Conservation (phyloP, 2,888 invertebrate species). For the Salpingus planirostris region DNA sequence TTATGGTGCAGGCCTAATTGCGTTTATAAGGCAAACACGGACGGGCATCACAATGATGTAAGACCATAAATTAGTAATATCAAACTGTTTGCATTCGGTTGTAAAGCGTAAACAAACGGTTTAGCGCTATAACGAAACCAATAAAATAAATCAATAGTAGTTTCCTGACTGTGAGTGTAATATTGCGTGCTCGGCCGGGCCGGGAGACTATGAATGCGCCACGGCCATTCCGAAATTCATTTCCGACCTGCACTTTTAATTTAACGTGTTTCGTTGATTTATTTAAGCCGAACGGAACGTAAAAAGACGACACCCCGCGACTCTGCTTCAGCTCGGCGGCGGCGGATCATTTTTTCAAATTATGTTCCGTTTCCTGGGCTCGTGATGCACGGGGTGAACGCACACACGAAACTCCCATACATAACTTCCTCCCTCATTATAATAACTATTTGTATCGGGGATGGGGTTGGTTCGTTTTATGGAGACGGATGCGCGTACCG, state of each 20-base stretch:
- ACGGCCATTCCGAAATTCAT: constrained; percentile 14
- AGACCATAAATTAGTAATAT: constrained; percentile 8
- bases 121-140: constrained; percentile 16
- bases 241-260: constrained; percentile 16
- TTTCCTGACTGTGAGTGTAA: constrained; percentile 16
- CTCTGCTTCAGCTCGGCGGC: neutral
- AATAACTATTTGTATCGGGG: too few relatives aligned
- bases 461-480: too few relatives aligned
- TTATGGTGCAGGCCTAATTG: too few relatives aligned
- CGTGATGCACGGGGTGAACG: too few relatives aligned
- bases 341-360: too few relatives aligned
- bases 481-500: too few relatives aligned
- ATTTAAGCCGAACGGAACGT: constrained; percentile 7
- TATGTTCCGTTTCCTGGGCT: too few relatives aligned
- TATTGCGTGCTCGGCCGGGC: constrained; percentile 15
- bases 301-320: neutral
- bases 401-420: too few relatives aligned
- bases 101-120: constrained; percentile 14
- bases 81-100: constrained; percentile 9
- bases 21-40: too few relatives aligned
- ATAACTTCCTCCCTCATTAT: too few relatives aligned
- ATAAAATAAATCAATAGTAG: constrained; percentile 16
- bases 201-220: too few relatives aligned
- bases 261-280: constrained; percentile 13
- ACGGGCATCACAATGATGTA: too few relatives aligned